These are phyloP conservation scores for Sisor rabdophorus DNA, from an alignment of 2,113 vertebrate species.

Conservation along the genomic window DNA sequence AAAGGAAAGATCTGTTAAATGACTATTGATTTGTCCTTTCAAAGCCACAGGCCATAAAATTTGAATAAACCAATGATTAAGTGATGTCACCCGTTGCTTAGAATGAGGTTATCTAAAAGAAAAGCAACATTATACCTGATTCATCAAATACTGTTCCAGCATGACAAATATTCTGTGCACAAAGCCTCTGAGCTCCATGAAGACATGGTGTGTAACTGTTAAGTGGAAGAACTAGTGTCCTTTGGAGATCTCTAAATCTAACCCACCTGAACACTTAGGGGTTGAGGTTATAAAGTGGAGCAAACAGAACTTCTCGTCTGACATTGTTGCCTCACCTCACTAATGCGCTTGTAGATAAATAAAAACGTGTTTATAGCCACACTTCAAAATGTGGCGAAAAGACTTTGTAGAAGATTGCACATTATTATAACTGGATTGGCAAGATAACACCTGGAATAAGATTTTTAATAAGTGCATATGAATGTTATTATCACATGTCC, in stretches of 20 bases:
- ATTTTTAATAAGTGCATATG: neutral
- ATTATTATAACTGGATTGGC: neutral
- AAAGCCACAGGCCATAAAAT: neutral
- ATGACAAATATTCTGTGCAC: neutral
- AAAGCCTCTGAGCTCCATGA: neutral
- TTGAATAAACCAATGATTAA: neutral
- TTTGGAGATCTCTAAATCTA: neutral
- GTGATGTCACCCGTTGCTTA: neutral
- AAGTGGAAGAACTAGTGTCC: neutral
- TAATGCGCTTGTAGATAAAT: neutral
- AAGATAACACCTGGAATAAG: neutral
- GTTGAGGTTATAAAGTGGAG: neutral
- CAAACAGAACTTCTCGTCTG: neutral
- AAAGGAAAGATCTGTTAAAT: slow-evolving; percentile 2
- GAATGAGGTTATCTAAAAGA: neutral
- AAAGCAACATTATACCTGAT: neutral
- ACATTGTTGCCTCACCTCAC: neutral
- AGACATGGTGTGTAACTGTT: neutral
- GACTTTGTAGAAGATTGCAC: neutral
- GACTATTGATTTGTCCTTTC: slow-evolving; percentile 13
- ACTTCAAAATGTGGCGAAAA: neutral
- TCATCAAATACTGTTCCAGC: neutral
- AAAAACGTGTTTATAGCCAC: neutral
- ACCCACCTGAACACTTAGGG: neutral
- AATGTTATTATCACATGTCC: neutral